Conservation (phyloP, 2,888 invertebrate genomes). For the Chymomyza caudatula region DNA sequence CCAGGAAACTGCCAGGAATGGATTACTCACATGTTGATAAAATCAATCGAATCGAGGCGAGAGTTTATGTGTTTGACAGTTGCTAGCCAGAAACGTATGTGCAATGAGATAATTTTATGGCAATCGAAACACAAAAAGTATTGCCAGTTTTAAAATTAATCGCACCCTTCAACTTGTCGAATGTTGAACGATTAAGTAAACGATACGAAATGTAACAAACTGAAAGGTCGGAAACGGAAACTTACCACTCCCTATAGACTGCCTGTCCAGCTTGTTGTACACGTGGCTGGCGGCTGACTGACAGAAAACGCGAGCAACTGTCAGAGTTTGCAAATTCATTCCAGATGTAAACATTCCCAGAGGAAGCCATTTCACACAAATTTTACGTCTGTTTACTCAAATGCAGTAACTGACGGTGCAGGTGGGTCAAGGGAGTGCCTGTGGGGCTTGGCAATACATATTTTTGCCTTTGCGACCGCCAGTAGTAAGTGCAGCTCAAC, state of each 20-base stretch:
- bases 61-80: constrained; percentile 29
- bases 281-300: constrained; percentile 57
- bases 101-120: neutral
- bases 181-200: constrained; percentile 48
- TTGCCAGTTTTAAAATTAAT: constrained; percentile 60
- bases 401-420: constrained; percentile 54
- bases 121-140: constrained; percentile 24
- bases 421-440: neutral
- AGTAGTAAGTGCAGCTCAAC: constrained; percentile 25
- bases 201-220: constrained; percentile 21
- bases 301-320: constrained; percentile 66
- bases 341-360: constrained; percentile 66
- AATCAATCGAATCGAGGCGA: constrained; percentile 40
- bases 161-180: constrained; percentile 53
- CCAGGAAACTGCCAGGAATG: constrained; percentile 40
- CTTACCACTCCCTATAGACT: constrained; percentile 32
- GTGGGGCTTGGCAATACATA: neutral
- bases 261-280: constrained; percentile 22
- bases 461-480: constrained; percentile 35
- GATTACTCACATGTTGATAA: constrained; percentile 54
- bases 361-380: constrained; percentile 63
- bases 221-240: constrained; percentile 36
- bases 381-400: constrained; percentile 63
- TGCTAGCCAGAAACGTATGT: neutral
- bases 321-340: constrained; percentile 64